These are phyloP conservation scores for Platygyra sinensis DNA, from an alignment of 64 coral and sea anemone genomes.

Conservation along the genomic window DNA sequence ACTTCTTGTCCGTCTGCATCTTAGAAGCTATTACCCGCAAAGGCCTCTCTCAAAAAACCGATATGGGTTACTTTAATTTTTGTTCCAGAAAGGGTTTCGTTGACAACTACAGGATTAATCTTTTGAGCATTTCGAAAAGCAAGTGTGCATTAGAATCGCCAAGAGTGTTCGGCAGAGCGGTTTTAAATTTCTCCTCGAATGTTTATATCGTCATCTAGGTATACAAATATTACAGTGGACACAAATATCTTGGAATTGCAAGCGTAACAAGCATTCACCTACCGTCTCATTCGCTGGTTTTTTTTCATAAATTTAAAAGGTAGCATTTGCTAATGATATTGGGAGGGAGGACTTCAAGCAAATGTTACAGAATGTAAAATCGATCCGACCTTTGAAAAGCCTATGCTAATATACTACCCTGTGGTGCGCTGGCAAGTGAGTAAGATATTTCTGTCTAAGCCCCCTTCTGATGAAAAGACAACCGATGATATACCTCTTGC, in stretches of 20 bases:
- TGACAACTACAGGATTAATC: conserved; percentile 6
- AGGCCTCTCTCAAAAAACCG: not conserved
- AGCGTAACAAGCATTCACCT: no score
- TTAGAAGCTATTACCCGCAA: not conserved
- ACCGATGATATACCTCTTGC: conserved; percentile 9
- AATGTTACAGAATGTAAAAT: not conserved
- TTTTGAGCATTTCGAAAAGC: not conserved
- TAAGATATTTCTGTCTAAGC: not conserved
- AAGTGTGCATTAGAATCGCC: not conserved
- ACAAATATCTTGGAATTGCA: not conserved
- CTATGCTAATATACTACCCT: not conserved
- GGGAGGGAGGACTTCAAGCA: no score
- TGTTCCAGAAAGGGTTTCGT: not conserved
- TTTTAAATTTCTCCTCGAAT: conserved; percentile 44
- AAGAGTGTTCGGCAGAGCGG: not conserved
- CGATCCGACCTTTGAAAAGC: not conserved
- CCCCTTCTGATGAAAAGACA: conserved; percentile 14
- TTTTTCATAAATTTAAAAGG: no score
- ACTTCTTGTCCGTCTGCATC: no score
- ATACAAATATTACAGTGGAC: not conserved
- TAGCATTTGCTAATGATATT: not conserved
- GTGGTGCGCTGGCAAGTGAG: not conserved
- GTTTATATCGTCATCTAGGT: conserved; percentile 1
- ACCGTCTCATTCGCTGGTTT: no score
- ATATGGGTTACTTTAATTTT: not conserved